phyloP scores from a whole-genome alignment of 37 sponge, comb jelly and placozoan species.

The Theonella swinhoei region DNA sequence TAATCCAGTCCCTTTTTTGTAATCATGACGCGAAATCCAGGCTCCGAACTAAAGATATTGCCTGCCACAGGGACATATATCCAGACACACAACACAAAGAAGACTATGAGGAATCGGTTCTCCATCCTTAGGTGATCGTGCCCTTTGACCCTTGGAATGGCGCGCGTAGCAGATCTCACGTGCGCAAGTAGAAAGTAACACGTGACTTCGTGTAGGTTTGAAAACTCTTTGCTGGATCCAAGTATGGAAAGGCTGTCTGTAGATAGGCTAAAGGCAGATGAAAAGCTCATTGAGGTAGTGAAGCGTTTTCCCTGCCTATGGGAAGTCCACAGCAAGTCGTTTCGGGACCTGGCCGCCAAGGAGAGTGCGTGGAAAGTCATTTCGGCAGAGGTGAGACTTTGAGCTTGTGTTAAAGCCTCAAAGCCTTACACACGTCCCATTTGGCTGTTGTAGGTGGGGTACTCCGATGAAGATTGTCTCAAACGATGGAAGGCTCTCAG shows the following conservation, averaged over 20 bases:
- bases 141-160: too few species aligned
- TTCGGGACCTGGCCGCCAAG: neutral
- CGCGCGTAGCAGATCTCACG: too few species aligned
- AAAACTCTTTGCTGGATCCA: too few species aligned
- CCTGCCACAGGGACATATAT: too few species aligned
- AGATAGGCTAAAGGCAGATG: neutral
- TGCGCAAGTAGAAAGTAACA: too few species aligned
- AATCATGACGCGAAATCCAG: neutral
- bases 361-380: neutral
- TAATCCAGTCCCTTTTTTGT: neutral
- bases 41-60: neutral
- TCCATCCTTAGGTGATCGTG: too few species aligned
- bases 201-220: too few species aligned
- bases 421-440: neutral
- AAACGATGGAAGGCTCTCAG: conserved; percentile 16
- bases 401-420: neutral
- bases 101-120: too few species aligned
- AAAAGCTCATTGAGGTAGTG: neutral
- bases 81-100: too few species aligned
- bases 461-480: conserved; percentile 6
- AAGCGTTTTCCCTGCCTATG: neutral
- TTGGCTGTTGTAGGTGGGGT: neutral
- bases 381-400: neutral
- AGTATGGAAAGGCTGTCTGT: neutral
- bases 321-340: neutral